Evolutionary conservation across 2,797 vertebrate species (phyloP).

Genomic region (Eulemur mongoz): DNA sequence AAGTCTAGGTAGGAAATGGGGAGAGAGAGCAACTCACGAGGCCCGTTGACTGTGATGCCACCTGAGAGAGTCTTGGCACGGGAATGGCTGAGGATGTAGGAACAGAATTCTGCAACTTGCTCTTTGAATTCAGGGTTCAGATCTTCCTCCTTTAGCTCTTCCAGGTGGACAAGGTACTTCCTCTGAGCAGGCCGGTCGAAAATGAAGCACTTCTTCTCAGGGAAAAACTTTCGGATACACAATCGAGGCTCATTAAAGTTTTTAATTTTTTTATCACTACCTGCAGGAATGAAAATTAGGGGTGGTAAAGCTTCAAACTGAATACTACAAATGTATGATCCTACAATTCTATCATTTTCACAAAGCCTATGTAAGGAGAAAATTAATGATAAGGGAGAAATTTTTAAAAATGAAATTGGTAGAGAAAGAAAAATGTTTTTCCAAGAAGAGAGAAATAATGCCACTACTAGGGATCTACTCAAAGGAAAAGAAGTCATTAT

Average conservation of each 20-base stretch:
- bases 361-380: neutral
- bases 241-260: slow-evolving; percentile 75
- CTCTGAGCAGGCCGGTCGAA: slow-evolving; percentile 75
- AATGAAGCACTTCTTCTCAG: slow-evolving; percentile 82
- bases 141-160: slow-evolving; percentile 73
- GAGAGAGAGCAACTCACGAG: slow-evolving; percentile 72
- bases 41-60: slow-evolving; percentile 76
- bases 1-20: neutral
- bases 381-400: neutral
- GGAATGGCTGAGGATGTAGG: slow-evolving; percentile 67
- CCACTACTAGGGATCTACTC: neutral
- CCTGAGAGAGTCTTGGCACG: slow-evolving; percentile 78
- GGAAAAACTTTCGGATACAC: slow-evolving; percentile 81
- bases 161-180: slow-evolving; percentile 68
- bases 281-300: slow-evolving; percentile 7
- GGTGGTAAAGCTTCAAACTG: neutral
- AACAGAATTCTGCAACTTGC: slow-evolving; percentile 77
- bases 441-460: neutral
- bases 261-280: neutral
- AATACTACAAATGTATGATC: neutral
- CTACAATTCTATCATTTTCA: neutral
- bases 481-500: no score
- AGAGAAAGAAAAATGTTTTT: neutral
- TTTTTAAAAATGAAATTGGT: neutral
- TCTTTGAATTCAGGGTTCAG: slow-evolving; percentile 74